Evolutionary conservation across 2,113 vertebrate genomes (phyloP), one percentile per base, ranked within the genome.

Genomic region (Synodontis membranacea): DNA sequence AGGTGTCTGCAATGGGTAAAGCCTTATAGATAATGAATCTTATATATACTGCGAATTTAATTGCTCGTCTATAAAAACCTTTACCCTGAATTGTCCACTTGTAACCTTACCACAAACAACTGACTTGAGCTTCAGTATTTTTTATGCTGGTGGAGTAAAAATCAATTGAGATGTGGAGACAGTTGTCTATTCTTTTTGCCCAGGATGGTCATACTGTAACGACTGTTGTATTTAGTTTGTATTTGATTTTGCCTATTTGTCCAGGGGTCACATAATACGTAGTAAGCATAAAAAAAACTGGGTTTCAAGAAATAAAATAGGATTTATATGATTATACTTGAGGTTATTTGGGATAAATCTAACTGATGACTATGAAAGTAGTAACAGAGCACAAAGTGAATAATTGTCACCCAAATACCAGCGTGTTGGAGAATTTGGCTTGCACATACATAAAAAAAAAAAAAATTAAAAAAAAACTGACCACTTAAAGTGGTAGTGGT

Each of bases 321-420:
- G 34, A 28, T 48, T 78, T 50, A 31, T 50, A 8, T 23, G 9
- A 74, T 14, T 25, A 42, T 58, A 23, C 52, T 11, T 23, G 31
- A 79, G 76, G 48, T 79, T 31, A 54, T n/a, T n/a, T n/a, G n/a
- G n/a, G 48, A 8, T 58, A 80, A 80, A 58, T 28, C n/a, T 58
- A 58, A 80, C 11, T 79, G 76, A 54, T 79, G 48, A 42, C 5
- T 12, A 80, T 80, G 50, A 42, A 80, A 28, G 58, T 75, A 11
- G 3, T 42, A 50, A 46, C 42, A 78, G 2, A 50, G 75, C 46
- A 12, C 50, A 54, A 34, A 6, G 9, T 4, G 9, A 80, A 21
- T 23, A 80, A 23, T 37, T 80, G 76, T 19, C 76, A 80, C 56
- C 34, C 78, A 56, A 56, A 14, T 39, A 80, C 25, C 48, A 79